A percentile compares a stretch with the other conserved stretches of the same genome.
Conservation (phyloP, 2,113 vertebrate species). For the Saguinus imperator region DNA sequence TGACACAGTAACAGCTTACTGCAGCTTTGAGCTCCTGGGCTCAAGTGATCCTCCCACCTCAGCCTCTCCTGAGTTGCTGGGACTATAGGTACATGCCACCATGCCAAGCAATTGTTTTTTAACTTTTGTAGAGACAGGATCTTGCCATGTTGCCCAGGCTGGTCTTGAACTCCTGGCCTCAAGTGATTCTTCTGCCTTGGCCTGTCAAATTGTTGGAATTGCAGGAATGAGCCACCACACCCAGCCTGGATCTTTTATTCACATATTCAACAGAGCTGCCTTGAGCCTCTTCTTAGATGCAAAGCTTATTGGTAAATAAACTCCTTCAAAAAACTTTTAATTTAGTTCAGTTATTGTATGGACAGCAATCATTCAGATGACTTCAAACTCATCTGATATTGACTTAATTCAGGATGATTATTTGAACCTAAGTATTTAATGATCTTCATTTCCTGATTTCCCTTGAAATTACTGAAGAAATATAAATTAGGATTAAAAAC, state of each 20-base stretch:
- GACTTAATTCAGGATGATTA: constrained; percentile 10
- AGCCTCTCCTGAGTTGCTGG: too few species aligned
- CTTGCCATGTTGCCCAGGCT: too few species aligned
- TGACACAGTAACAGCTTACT: too few species aligned
- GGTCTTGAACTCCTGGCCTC: too few species aligned
- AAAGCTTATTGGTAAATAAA: not conserved
- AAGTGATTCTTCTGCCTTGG: too few species aligned
- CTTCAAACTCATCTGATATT: not conserved
- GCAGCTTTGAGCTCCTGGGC: too few species aligned
- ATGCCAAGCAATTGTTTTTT: too few species aligned
- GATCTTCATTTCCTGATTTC: not conserved
- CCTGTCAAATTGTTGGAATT: too few species aligned
- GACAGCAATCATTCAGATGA: not conserved
- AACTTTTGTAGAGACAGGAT: too few species aligned
- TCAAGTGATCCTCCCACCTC: too few species aligned
- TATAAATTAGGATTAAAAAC: not conserved
- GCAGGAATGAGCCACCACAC: too few species aligned
- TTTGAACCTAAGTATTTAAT: constrained; percentile 9
- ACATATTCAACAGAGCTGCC: not conserved
- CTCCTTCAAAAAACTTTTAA: constrained; percentile 7
- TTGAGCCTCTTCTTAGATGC: not conserved
- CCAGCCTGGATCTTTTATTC: not conserved
- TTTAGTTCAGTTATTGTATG: not conserved
- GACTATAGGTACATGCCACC: too few species aligned
- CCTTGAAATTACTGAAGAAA: constrained; percentile 1